These are phyloP conservation scores for Paradoxurus hermaphroditus DNA, from an alignment of 2,113 vertebrate species.

Conservation along the genomic window DNA sequence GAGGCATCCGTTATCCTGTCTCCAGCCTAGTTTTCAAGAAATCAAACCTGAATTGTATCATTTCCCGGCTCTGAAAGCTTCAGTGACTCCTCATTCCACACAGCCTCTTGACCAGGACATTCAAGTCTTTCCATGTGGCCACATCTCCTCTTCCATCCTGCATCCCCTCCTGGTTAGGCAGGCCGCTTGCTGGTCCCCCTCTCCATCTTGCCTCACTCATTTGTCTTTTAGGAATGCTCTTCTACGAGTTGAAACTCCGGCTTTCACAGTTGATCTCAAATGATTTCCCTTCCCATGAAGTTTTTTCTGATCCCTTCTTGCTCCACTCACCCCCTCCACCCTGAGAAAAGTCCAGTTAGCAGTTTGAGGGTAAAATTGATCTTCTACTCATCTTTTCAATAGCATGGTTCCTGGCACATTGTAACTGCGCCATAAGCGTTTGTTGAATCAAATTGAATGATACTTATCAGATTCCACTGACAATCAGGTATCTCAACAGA, in stretches of 20 bases:
- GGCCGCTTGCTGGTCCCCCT: no score
- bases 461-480: not conserved
- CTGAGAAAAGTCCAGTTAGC: not conserved
- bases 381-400: not conserved
- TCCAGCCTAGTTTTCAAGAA: not conserved
- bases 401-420: not conserved
- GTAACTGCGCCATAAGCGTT: not conserved
- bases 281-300: not conserved
- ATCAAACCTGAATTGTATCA: not conserved
- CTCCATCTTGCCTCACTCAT: not conserved
- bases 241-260: not conserved
- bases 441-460: not conserved
- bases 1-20: not conserved
- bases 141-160: not conserved
- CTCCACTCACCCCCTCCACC: accelerated
- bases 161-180: not conserved
- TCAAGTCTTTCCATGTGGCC: not conserved
- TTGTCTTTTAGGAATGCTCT: not conserved
- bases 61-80: not conserved
- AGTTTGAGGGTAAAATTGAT: not conserved
- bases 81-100: not conserved
- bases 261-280: not conserved
- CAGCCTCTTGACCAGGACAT: not conserved
- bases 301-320: not conserved
- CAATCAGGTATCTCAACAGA: not conserved